Evolutionary conservation across 2,797 vertebrate genomes (phyloP), one percentile per base, ranked within the genome.

Genomic region (Hippocampus kuda): DNA sequence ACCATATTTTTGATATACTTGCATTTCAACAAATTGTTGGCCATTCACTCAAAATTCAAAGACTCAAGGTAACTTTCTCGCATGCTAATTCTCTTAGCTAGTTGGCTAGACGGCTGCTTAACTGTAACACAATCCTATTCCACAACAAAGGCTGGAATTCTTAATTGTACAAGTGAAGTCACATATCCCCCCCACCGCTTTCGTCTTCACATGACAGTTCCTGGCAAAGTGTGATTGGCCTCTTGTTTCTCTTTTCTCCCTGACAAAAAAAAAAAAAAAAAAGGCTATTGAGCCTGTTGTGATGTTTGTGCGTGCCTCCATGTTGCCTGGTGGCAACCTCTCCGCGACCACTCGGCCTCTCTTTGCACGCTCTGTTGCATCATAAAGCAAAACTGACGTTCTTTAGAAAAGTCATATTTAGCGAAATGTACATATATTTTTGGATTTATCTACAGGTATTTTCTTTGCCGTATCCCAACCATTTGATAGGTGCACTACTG

Each of bases 241-340:
- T 68, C 34, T 66, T 72, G 72, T 68, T 63, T 60, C 15, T 38
- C 67, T 68, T 68, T 76, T 60, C 73, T 65, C 72, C 76, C 79
- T 77, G 80, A 83, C 74, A 78, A 83, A 76, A 89, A 86, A 85
- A 24, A 76, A 89, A 86, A 85, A 24, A 54, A 73, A 85, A 24
- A 54, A 73, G 75, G 76, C 80, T 86, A 85, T 88, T 89, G 84
- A 82, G 84, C 71, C 78, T 66, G 80, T 84, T 78, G 75, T 72
- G 72, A 84, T 83, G 72, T 72, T 82, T 68, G 66, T 80, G 72
- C 18, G 44, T 9, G 15, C 63, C 44, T 16, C 42, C 63, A 71
- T 80, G 86, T 89, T 89, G 85, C 85, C 85, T 73, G 71, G 81
- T 74, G 80, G 77, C 72, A 49, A 80, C 74, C 72, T 76, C 70